Conservation (phyloP, 64 coral and sea anemone species). For the Actinia equina region DNA sequence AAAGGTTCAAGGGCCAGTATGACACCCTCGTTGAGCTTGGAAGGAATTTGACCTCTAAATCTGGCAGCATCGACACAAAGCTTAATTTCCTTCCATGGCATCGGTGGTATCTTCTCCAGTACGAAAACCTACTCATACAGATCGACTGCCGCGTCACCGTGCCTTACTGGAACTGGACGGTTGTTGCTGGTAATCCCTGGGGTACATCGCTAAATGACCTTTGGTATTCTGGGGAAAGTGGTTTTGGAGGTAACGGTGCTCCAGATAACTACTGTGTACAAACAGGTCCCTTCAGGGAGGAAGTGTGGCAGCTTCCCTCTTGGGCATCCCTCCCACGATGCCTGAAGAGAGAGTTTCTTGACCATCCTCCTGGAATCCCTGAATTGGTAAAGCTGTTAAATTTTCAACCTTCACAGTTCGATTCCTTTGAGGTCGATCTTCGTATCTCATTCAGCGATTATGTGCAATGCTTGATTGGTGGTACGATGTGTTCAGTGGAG, state of each 20-base stretch:
- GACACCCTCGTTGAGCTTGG: not conserved
- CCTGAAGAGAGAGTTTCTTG: not conserved
- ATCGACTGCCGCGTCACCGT: not conserved
- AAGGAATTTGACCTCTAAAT: no score
- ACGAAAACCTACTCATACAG: conserved; percentile 23
- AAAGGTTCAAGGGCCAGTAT: not conserved
- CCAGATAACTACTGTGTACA: conserved; percentile 45
- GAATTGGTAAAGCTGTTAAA: not conserved
- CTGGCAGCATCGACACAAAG: not conserved
- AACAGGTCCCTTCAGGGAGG: conserved; percentile 17
- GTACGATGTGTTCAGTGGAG: conserved; percentile 46
- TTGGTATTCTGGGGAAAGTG: conserved; percentile 4
- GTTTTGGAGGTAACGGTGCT: not conserved
- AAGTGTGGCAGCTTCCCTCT: not conserved
- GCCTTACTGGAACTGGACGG: conserved; percentile 20
- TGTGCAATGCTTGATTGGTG: conserved; percentile 2
- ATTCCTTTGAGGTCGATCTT: not conserved
- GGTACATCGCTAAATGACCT: not conserved
- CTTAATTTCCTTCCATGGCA: conserved; percentile 71
- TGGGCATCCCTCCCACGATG: not conserved
- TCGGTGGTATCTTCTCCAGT: conserved; percentile 63
- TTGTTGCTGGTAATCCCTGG: conserved; percentile 12
- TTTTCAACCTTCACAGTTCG: not conserved
- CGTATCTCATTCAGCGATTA: not conserved
- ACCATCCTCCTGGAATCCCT: not conserved